Evolutionary conservation across 2,888 invertebrate genomes (phyloP), one percentile per base, ranked within the genome.

Genomic region (Homarus gammarus): DNA sequence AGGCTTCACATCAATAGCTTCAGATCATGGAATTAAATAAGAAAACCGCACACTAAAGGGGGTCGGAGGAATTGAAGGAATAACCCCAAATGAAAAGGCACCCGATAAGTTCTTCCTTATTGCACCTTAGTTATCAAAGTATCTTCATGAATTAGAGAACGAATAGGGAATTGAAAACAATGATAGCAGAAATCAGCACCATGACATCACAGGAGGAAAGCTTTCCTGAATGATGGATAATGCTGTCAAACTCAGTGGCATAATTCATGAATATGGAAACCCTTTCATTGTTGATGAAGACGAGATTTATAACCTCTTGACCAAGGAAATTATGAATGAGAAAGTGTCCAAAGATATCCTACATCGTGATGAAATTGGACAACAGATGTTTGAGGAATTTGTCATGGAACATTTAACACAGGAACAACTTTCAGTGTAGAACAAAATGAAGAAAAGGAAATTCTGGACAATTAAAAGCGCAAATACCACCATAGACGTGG

Each of bases 251-350:
- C 78, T 78, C 49, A 49, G 38, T n/a, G 51, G 8, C 0, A 61
- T 78, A 18, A 78, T 78, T 27, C 78, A 49, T 1, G n/a, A 49
- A 33, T 44, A 78, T 49, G 44, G 78, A 10, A n/a, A 78, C 78
- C 44, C 78, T 49, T 78, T 78, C n/a, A n/a, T n/a, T 3, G 33
- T 0, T 56, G 68, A 82, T 6, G 64, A 8, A 15, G 82, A 82
- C 15, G 82, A 82, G n/a, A 18, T 82, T 2, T 82, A 64, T 82
- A 82, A 61, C 38, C 64, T 82, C 22, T 82, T 82, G 27, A 82
- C 82, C 15, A 82, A 40, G 33, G 64, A 49, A 82, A 82, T 82
- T 15, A 64, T 82, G 64, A 82, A 33, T 64, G 82, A 82, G 38
- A 61, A 12, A 1, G 82, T 56, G 15, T 18, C 61, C 61, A 56